A percentile compares a stretch with the other conserved stretches of the same genome.
phyloP scores from a whole-genome alignment of 2,113 vertebrate species.

The Eubucco bourcierii region DNA sequence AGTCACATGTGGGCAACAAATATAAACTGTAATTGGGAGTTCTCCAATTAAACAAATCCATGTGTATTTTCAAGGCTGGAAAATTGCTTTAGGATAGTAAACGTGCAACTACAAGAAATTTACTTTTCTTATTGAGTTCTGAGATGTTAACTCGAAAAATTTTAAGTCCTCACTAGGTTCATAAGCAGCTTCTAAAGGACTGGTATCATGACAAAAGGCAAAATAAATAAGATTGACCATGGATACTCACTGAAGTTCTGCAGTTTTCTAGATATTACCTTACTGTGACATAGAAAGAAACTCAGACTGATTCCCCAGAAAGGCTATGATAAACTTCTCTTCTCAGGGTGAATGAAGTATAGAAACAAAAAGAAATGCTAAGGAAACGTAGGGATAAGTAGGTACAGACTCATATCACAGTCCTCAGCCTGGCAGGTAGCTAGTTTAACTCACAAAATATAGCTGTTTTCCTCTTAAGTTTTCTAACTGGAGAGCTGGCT shows the following conservation, averaged over 20 bases:
- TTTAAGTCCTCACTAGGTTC: background rate
- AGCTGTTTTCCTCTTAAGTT: background rate
- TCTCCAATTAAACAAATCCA: background rate
- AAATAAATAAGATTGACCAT: background rate
- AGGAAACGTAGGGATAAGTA: background rate
- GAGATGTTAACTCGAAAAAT: background rate
- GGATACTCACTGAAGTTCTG: background rate
- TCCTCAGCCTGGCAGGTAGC: background rate
- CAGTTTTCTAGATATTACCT: background rate
- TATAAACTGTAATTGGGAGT: background rate
- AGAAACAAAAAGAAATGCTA: background rate
- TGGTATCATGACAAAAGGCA: background rate
- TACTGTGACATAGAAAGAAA: background rate
- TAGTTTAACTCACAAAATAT: background rate
- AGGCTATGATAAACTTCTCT: background rate
- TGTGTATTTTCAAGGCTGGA: background rate
- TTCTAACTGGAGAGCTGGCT: background rate
- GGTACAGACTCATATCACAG: background rate
- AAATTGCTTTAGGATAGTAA: background rate
- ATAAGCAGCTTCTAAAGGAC: background rate
- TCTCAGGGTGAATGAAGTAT: background rate
- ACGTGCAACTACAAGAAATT: background rate
- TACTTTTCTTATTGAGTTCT: background rate
- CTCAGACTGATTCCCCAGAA: background rate
- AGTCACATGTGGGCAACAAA: background rate